A percentile compares a stretch with the other conserved stretches of the same genome.
Conservation (phyloP, 2,113 vertebrate species). For the Gavia stellata region DNA sequence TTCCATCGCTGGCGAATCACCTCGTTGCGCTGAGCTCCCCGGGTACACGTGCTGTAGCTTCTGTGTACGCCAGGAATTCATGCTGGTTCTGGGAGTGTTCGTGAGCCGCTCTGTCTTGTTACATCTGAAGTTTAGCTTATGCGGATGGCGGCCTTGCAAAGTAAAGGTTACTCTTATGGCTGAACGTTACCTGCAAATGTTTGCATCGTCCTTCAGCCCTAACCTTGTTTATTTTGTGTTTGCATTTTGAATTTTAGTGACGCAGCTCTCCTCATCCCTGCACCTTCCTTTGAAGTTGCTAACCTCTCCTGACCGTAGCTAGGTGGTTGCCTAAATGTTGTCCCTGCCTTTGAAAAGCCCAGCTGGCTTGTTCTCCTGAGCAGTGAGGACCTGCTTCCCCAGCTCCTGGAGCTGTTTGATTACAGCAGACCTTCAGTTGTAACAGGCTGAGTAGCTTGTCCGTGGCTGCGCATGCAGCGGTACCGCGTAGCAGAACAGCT, state of each 20-base stretch:
- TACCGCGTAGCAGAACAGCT: not conserved
- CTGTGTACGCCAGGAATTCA: not conserved
- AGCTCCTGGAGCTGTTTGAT: not conserved
- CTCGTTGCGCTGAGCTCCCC: not conserved
- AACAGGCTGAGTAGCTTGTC: not conserved
- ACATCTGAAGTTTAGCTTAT: not conserved
- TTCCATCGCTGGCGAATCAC: fast-evolving
- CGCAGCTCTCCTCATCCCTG: not conserved
- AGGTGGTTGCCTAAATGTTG: not conserved
- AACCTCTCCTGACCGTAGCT: fast-evolving
- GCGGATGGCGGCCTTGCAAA: not conserved
- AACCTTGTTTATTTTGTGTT: not conserved
- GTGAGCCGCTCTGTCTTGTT: fast-evolving
- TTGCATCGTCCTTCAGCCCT: not conserved
- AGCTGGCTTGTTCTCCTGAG: not conserved
- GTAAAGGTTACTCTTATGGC: not conserved
- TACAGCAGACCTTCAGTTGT: not conserved
- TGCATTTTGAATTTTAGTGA: not conserved
- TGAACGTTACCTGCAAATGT: not conserved
- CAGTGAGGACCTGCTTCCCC: not conserved
- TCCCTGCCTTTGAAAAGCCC: not conserved
- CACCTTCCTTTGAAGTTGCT: not conserved
- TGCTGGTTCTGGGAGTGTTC: fast-evolving
- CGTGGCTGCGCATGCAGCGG: not conserved
- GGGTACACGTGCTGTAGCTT: fast-evolving